These are phyloP conservation scores for Eptesicus fuscus DNA, from an alignment of 2,113 vertebrate species.

Conservation along the genomic window DNA sequence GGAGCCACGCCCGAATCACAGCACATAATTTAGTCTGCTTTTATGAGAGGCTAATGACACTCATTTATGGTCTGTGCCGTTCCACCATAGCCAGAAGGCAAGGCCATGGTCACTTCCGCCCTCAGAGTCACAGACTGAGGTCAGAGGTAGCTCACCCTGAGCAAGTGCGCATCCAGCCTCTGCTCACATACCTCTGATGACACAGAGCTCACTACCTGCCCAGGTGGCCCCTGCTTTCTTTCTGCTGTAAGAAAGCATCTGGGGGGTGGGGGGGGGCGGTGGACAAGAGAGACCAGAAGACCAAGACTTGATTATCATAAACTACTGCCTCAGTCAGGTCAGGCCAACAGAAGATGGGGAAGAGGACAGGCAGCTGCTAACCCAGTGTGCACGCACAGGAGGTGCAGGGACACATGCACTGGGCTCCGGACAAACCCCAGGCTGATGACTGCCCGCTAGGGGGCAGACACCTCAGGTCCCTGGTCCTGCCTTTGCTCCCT, in stretches of 20 bases:
- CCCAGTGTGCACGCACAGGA: neutral
- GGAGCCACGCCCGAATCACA: neutral
- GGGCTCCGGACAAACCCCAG: neutral
- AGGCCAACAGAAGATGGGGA: neutral
- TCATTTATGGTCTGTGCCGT: neutral
- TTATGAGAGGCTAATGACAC: constrained; percentile 50
- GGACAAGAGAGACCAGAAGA: neutral
- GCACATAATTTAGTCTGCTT: constrained; percentile 39
- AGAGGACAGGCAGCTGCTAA: neutral
- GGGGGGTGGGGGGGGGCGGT: too few species aligned
- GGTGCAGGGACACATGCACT: neutral
- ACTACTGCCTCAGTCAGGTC: neutral
- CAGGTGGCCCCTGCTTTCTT: neutral
- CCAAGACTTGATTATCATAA: neutral
- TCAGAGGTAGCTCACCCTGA: neutral
- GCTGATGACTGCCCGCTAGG: neutral
- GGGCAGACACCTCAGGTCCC: neutral
- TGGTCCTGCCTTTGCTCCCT: neutral
- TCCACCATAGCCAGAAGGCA: neutral
- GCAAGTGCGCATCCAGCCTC: neutral
- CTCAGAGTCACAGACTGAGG: neutral
- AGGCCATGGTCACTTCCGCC: neutral
- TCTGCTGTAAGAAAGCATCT: neutral
- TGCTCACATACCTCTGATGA: neutral
- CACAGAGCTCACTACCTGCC: neutral